Evolutionary conservation across 1,140 invertebrate genomes (phyloP), one percentile per base, ranked within the genome.

Genomic region (Megathymus violae): DNA sequence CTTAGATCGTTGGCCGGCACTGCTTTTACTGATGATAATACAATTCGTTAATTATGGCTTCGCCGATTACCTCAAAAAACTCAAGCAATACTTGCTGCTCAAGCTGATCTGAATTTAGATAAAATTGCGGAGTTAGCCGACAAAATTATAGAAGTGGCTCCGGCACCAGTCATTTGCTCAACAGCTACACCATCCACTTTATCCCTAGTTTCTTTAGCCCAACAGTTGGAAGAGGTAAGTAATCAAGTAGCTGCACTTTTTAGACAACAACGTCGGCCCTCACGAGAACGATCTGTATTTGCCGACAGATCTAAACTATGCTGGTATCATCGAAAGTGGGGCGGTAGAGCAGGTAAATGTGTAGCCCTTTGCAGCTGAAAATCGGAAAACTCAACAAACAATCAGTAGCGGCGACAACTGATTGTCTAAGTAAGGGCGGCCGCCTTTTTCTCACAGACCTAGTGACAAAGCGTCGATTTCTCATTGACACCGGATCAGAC

Each of bases 1-100:
- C 61, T 84, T 14, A 27, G 50, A 27, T 56, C 66, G 0, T 43
- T 80, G 1, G 74, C 73, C 9, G 69, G 67, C 0, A 51, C 38
- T 7, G 9, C n/a, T n/a, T 16, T 22, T 7, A 36, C 64, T 4
- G 59, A 77, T 67, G 78, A 74, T 1, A 44, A 9, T 11, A 52
- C 67, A 0, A 47, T 69, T 7, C 41, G 36, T 6, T 19, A 69
- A 5, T 40, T 73, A 5, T 76, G 69, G 67, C 14, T 78, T 13
- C 19, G 60, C 6, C 46, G 64, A 5, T 38, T 76, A 5, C 72
- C 75, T 4, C 34, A 27, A 3, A 36, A 71, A 0, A 62, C 76
- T 0, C 77, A 76, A 41, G 64, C 43, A 1, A 69, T 70, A 2
- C 22, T 73, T 6, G 51, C 62, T 3, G 27, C 69, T 3, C 61